Evolutionary conservation across 1,140 invertebrate species (phyloP).

Genomic region (Aradophagus sp.): DNA sequence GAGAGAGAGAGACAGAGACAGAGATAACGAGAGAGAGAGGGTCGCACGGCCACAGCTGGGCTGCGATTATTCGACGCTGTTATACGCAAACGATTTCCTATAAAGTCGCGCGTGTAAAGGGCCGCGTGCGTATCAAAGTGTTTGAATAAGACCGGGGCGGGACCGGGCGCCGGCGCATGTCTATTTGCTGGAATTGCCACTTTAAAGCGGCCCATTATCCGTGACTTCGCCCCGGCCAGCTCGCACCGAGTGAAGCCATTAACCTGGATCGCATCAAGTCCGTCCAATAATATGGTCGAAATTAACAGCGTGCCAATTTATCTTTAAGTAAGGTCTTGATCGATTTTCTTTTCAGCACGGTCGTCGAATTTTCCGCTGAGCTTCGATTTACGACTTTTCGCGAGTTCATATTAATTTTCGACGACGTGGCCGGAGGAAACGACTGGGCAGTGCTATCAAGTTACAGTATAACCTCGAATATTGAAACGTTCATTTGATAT

Average conservation of each 20-base stretch:
- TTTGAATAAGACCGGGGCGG: slow-evolving; percentile 21
- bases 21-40: too few species aligned
- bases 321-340: background rate
- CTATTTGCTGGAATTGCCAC: slow-evolving; percentile 36
- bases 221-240: slow-evolving; percentile 13
- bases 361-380: too few species aligned
- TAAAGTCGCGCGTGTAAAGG: slow-evolving; percentile 36
- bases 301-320: slow-evolving; percentile 21
- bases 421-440: too few species aligned
- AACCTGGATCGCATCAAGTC: slow-evolving; percentile 3
- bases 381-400: too few species aligned
- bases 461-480: too few species aligned
- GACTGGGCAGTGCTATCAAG: too few species aligned
- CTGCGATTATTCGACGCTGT: slow-evolving; percentile 3
- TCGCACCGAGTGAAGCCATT: slow-evolving; percentile 7
- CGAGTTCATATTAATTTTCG: too few species aligned
- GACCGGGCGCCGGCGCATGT: slow-evolving; percentile 15
- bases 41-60: background rate
- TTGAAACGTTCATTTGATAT: too few species aligned
- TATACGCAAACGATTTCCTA: slow-evolving; percentile 26
- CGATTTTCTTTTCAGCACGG: too few species aligned
- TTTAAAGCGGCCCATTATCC: slow-evolving; percentile 35
- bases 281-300: slow-evolving; percentile 7
- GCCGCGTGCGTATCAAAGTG: slow-evolving; percentile 15
- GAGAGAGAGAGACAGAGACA: too few species aligned